Evolutionary conservation across 2,797 vertebrate genomes (phyloP).

Genomic region (Periparus ater): DNA sequence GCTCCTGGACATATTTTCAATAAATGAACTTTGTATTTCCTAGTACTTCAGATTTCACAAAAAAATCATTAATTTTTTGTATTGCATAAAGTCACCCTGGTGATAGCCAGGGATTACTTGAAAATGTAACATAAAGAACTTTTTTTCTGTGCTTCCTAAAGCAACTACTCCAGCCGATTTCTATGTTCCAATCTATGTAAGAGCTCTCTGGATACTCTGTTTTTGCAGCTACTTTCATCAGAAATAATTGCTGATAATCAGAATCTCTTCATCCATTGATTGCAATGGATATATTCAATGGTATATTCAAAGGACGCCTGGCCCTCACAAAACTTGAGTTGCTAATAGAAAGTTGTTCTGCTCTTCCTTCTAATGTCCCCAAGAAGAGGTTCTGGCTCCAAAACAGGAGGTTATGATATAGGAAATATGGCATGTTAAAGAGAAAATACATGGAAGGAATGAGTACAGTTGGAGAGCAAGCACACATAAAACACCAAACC

Average conservation of each 20-base stretch:
- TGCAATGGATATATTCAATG: neutral
- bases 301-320: neutral
- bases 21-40: constrained; percentile 56
- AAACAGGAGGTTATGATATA: neutral
- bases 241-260: constrained; percentile 6
- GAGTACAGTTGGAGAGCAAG: neutral
- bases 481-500: neutral
- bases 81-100: constrained; percentile 16
- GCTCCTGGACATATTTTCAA: constrained; percentile 35
- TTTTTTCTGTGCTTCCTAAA: neutral
- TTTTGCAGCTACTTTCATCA: neutral
- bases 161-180: neutral
- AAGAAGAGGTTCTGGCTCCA: neutral
- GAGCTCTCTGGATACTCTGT: neutral
- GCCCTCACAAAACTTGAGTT: neutral
- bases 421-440: neutral
- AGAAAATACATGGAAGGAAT: neutral
- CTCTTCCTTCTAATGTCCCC: neutral
- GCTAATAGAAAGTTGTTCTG: neutral
- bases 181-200: neutral
- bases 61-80: neutral
- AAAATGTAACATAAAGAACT: neutral
- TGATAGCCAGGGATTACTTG: neutral
- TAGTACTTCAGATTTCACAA: constrained; percentile 17
- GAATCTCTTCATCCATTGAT: neutral